Evolutionary conservation across 1,140 invertebrate species (phyloP).

Genomic region (Halictus rubicundus): DNA sequence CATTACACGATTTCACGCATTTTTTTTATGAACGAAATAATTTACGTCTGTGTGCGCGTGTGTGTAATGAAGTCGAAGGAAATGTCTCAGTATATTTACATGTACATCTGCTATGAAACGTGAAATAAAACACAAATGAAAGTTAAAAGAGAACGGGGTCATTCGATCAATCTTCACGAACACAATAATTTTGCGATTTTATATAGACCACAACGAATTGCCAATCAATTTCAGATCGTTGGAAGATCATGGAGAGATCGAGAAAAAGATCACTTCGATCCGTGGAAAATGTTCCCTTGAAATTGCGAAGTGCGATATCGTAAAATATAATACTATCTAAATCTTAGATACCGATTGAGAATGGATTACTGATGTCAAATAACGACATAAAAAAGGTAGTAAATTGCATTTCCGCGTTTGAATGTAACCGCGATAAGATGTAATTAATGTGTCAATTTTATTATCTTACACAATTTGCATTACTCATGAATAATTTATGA

Average conservation of each 20-base stretch:
- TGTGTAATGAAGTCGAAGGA: slow-evolving; percentile 6
- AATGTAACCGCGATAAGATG: not conserved
- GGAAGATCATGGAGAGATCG: no score
- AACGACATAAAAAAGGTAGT: not conserved
- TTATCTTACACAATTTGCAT: not conserved
- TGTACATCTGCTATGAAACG: slow-evolving; percentile 47
- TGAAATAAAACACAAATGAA: slow-evolving; percentile 36
- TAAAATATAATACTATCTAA: not conserved
- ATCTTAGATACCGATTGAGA: not conserved
- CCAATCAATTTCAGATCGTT: no score
- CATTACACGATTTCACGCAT: not conserved
- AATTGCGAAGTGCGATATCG: not conserved
- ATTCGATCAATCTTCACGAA: slow-evolving; percentile 12
- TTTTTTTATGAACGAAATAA: slow-evolving; percentile 38
- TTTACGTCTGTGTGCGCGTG: slow-evolving; percentile 1
- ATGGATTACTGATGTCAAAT: no score
- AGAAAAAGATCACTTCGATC: no score
- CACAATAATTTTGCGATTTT: not conserved
- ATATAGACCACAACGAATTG: not conserved
- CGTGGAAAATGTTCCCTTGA: not conserved
- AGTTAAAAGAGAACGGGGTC: slow-evolving; percentile 25
- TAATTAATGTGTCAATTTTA: not conserved
- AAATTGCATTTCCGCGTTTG: not conserved
- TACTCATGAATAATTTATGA: not conserved
- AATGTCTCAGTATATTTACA: slow-evolving; percentile 32